These are phyloP conservation scores for Cyprinodon brontotheroides DNA, from an alignment of 2,113 vertebrate genomes.

Conservation along the genomic window DNA sequence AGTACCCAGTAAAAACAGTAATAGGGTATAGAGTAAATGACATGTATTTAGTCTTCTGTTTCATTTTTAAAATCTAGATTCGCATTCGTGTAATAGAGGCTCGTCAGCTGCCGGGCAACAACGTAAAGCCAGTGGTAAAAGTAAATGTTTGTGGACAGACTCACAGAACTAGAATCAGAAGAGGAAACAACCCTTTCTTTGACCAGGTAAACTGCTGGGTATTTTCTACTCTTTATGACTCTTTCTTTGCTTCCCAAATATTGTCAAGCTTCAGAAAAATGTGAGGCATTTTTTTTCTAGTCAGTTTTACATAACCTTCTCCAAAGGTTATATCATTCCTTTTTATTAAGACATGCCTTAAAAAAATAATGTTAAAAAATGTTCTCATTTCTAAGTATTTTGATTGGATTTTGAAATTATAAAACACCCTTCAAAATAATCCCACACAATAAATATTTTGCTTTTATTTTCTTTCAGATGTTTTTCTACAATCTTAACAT, in stretches of 20 bases:
- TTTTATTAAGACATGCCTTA: too few relatives aligned
- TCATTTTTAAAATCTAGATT: slow-evolving; percentile 74
- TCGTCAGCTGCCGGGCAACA: slow-evolving; percentile 92
- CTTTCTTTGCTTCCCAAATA: not conserved
- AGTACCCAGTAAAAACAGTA: too few relatives aligned
- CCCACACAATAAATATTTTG: not conserved
- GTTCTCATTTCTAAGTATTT: not conserved
- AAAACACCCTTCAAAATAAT: not conserved
- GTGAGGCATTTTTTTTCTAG: slow-evolving; percentile 5
- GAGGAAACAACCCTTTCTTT: slow-evolving; percentile 95
- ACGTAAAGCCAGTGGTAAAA: slow-evolving; percentile 94
- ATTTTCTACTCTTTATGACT: not conserved
- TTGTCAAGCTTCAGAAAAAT: slow-evolving; percentile 17
- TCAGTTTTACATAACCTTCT: not conserved
- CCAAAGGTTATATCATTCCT: too few relatives aligned
- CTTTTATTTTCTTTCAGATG: slow-evolving; percentile 74
- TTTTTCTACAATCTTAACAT: slow-evolving; percentile 97
- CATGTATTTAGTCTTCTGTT: not conserved
- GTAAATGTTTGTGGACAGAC: slow-evolving; percentile 89
- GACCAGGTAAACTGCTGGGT: slow-evolving; percentile 85
- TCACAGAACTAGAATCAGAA: slow-evolving; percentile 91
- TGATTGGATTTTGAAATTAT: not conserved
- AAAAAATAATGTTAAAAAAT: not conserved
- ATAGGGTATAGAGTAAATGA: not conserved
- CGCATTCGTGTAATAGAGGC: slow-evolving; percentile 90